Base-by-base conservation (phyloP, 1,140 invertebrate species). In the Limonius californicus region DNA sequence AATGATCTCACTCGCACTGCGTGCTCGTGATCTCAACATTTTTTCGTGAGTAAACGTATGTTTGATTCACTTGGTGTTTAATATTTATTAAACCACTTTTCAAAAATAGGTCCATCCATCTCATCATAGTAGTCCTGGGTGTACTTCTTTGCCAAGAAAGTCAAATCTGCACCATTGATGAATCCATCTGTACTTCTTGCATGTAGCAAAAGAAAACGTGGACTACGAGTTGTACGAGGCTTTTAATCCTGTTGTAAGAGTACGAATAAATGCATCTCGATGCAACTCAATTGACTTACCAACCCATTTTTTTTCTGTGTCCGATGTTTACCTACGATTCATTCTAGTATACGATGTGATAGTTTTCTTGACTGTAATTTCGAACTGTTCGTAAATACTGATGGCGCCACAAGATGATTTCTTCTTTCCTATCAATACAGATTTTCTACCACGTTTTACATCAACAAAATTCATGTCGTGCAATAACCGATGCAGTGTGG, bases 51-150 rank as follows among this genome's bases (percentile, higher is more conserved):
- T n/a, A n/a, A n/a, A n/a, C n/a, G n/a, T n/a, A n/a, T n/a, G n/a
- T n/a, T n/a, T n/a, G n/a, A n/a, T n/a, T n/a, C n/a, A n/a, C n/a
- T n/a, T n/a, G n/a, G n/a, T n/a, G n/a, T n/a, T n/a, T n/a, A n/a
- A n/a, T n/a, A n/a, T n/a, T n/a, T n/a, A n/a, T n/a, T n/a, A n/a
- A n/a, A n/a, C n/a, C n/a, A n/a, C n/a, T 54, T 54, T 54, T 54
- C 50, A 16, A 54, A 54, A 18, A 3, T 18, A 8, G 16, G 16
- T 54, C n/a, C n/a, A 54, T 54, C 50, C 50, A 54, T 54, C 20
- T 54, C 50, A 8, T 54, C 14, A 8, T 54, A 19, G 15, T 54
- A 54, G 20, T 54, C 50, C 8, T 3, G 15, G 7, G 16, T 54
- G 12, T 23, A 18, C 20, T 23, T 54, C 14, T 54, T 54, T 54